These are phyloP conservation scores for Pterois miles DNA, from an alignment of 2,797 vertebrate genomes.

Conservation along the genomic window DNA sequence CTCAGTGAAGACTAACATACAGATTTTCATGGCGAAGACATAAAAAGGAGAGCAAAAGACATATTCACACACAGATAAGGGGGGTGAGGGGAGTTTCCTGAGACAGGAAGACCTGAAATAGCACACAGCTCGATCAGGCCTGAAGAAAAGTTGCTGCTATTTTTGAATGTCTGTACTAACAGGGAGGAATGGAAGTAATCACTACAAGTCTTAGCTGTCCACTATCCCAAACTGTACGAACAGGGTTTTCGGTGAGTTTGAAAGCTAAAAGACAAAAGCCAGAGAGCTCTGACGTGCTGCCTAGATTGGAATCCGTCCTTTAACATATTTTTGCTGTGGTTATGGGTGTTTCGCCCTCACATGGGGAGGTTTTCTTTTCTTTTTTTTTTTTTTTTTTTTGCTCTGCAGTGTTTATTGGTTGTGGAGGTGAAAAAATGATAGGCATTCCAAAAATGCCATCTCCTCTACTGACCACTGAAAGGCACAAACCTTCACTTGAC, in stretches of 20 bases:
- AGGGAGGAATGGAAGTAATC: slow-evolving; percentile 61
- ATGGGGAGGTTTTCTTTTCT: slow-evolving; percentile 41
- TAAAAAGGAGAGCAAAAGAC: slow-evolving; percentile 43
- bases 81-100: slow-evolving; percentile 79
- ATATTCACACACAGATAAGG: slow-evolving; percentile 64
- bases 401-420: slow-evolving; percentile 68
- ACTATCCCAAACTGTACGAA: background rate
- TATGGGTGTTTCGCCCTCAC: slow-evolving; percentile 44
- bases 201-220: slow-evolving; percentile 32
- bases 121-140: slow-evolving; percentile 75
- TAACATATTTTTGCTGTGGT: slow-evolving; percentile 37
- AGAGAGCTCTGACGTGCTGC: background rate
- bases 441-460: slow-evolving; percentile 73
- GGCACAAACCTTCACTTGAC: slow-evolving; percentile 25
- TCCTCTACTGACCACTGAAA: slow-evolving; percentile 41
- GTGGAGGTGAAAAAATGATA: slow-evolving; percentile 72
- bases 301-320: slow-evolving; percentile 18
- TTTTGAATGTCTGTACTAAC: slow-evolving; percentile 73
- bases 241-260: background rate
- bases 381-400: slow-evolving; percentile 33
- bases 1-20: background rate
- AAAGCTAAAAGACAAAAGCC: slow-evolving; percentile 21
- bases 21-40: slow-evolving; percentile 40
- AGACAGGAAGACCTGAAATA: slow-evolving; percentile 86
- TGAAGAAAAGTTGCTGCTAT: slow-evolving; percentile 78